Base-by-base conservation (phyloP, 2,888 invertebrate genomes). In the Macaria notata region DNA sequence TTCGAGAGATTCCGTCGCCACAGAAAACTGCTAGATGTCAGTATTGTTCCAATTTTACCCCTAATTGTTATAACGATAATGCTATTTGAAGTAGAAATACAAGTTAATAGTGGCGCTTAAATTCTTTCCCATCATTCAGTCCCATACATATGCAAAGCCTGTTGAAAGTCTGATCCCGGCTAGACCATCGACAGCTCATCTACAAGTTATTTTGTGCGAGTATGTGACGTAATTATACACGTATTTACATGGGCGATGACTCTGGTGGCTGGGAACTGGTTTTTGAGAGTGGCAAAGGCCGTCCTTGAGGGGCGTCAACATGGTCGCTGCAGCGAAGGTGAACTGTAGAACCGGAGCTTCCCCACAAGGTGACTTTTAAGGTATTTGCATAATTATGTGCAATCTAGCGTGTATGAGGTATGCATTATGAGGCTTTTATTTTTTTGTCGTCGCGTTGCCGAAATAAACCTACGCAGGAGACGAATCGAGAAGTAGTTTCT, bases 301-400 rank as follows among this genome's bases (percentile, higher is more conserved):
- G 73, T 72, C 74, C 73, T 73, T 73, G 71, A 56, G 49, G 57
- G 48, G 50, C 65, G 56, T 61, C 59, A 54, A 55, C 56, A 56
- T 48, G 46, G 42, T 59, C 43, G 54, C 47, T 49, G 46, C 31
- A 62, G 54, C 46, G 59, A 61, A 61, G 62, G 63, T 55, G 48
- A 60, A 9, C 49, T 9, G 44, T 54, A 31, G 46, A 56, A 57
- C 61, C 60, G 57, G 50, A 55, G 55, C 59, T 31, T 56, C 46
- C 38, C 33, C 42, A 47, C 47, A 54, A 46, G 43, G 59, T 48
- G 44, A 55, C 50, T 51, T 31, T 46, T 46, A 42, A 43, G 44
- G 41, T 46, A 55, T 55, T 45, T 50, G 46, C 49, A 55, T 55
- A 36, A n/a, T 48, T 51, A 51, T 52, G 43, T 38, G 41, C 48